Conservation (phyloP, 2,113 vertebrate species). For the Perca flavescens region DNA sequence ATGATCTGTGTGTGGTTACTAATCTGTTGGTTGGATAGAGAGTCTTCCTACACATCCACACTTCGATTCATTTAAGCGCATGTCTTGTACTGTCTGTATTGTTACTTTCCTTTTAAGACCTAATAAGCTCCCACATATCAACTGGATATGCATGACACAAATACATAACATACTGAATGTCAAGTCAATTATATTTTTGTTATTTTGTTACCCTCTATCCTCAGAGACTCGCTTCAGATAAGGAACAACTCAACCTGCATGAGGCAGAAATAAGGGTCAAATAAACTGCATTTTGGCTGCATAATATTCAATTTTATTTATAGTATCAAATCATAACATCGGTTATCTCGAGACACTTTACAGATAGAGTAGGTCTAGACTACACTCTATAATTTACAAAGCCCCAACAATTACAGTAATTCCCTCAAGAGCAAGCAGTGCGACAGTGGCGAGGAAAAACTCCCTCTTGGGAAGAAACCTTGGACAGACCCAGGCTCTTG, state of each 20-base stretch:
- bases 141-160: not conserved
- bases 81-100: not conserved
- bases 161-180: conserved; percentile 1
- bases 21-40: conserved; percentile 49
- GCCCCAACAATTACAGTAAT: too few species aligned
- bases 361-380: too few species aligned
- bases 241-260: not conserved
- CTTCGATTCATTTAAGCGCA: conserved; percentile 19
- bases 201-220: not conserved
- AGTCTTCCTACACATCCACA: conserved; percentile 1
- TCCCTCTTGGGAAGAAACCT: too few species aligned
- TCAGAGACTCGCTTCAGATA: conserved; percentile 1
- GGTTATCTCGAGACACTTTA: too few species aligned
- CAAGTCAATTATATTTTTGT: not conserved
- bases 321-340: too few species aligned
- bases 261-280: conserved; percentile 23
- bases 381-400: too few species aligned
- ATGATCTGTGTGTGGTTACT: conserved; percentile 51
- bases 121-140: not conserved
- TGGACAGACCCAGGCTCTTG: too few species aligned
- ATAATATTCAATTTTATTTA: conserved; percentile 51
- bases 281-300: conserved; percentile 24
- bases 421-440: too few species aligned
- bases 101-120: not conserved
- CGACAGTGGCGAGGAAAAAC: too few species aligned